A percentile compares a stretch with the other conserved stretches of the same genome.
phyloP scores from a whole-genome alignment of 2,797 vertebrate genomes.

The Graptemys geographica region DNA sequence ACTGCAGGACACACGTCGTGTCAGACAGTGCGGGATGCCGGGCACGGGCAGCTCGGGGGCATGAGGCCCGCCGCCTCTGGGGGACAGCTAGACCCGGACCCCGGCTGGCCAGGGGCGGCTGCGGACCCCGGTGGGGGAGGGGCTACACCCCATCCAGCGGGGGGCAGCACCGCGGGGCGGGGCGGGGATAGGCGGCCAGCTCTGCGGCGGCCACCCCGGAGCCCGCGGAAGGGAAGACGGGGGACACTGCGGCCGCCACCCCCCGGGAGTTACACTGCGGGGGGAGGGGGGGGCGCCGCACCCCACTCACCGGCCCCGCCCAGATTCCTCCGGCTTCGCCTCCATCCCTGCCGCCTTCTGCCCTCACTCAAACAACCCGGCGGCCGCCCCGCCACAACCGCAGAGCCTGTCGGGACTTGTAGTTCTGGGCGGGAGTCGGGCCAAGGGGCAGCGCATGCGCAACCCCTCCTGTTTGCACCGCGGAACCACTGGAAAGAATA shows the following conservation, averaged over 20 bases:
- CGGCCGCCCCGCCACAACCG: not conserved
- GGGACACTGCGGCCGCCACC: too few species aligned
- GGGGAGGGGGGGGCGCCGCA: fast-evolving
- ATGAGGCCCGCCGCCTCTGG: too few species aligned
- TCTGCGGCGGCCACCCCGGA: too few species aligned
- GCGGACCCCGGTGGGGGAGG: too few species aligned
- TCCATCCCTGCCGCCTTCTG: not conserved
- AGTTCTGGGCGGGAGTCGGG: not conserved
- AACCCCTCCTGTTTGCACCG: too few species aligned
- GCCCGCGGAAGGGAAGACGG: too few species aligned
- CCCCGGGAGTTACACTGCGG: not conserved
- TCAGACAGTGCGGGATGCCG: too few species aligned
- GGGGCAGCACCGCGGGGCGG: too few species aligned
- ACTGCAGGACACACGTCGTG: not conserved
- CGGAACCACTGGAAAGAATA: too few species aligned
- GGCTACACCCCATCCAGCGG: too few species aligned
- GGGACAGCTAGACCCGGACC: too few species aligned
- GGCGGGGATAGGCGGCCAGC: too few species aligned
- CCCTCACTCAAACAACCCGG: not conserved
- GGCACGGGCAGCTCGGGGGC: not conserved
- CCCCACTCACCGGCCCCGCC: not conserved
- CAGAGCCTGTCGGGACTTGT: not conserved
- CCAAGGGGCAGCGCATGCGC: not conserved
- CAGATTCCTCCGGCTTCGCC: not conserved
- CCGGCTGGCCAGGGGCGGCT: not conserved